Conservation (phyloP, 2,113 vertebrate species). For the Ginglymostoma cirratum region DNA sequence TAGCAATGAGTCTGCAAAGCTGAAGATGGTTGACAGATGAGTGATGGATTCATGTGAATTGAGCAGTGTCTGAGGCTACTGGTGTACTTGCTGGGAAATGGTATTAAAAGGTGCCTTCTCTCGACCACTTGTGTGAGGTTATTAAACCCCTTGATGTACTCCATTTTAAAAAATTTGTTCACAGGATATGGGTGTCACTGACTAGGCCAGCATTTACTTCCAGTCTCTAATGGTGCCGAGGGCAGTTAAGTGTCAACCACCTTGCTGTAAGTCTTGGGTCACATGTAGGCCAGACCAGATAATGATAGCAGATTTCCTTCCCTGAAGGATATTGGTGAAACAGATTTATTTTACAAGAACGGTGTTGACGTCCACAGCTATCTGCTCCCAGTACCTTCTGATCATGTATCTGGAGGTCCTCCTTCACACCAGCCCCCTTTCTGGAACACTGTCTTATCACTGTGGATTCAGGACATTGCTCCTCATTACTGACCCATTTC, state of each 20-base stretch:
- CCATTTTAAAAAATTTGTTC: neutral
- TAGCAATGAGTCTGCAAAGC: neutral
- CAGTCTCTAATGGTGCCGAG: no score
- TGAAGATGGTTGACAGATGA: neutral
- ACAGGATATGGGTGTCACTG: no score
- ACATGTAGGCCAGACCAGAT: no score
- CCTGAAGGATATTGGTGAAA: no score
- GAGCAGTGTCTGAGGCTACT: neutral
- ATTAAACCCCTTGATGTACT: neutral
- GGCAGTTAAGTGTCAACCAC: no score
- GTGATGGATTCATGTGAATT: neutral
- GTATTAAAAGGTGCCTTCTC: neutral
- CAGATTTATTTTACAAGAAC: no score
- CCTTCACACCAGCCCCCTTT: neutral
- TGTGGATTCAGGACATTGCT: neutral
- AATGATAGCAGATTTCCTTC: no score
- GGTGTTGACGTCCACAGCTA: neutral
- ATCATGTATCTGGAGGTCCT: neutral
- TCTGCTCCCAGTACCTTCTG: neutral
- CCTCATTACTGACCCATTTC: neutral
- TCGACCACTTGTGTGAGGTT: neutral
- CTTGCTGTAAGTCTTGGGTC: no score
- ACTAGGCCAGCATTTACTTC: no score
- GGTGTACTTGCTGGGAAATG: neutral
- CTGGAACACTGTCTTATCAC: no score